Conservation (phyloP, 2,113 vertebrate genomes). For the Myrmecophaga tridactyla region DNA sequence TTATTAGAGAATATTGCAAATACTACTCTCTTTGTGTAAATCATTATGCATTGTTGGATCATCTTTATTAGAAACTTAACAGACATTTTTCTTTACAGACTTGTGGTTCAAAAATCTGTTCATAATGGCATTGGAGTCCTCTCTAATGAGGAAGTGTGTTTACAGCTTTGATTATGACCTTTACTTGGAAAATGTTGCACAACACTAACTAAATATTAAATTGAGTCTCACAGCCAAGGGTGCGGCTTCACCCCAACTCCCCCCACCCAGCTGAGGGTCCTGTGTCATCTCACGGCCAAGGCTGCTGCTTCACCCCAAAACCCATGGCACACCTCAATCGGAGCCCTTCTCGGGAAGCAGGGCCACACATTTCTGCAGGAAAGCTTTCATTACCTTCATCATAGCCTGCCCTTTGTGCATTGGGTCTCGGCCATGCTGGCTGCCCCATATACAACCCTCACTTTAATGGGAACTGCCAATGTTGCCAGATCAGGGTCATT, state of each 20-base stretch:
- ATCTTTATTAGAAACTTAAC: not conserved
- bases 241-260: rapidly evolving
- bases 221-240: too few relatives aligned
- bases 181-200: not conserved
- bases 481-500: not conserved
- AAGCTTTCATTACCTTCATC: too few relatives aligned
- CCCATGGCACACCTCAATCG: not conserved
- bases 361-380: not conserved
- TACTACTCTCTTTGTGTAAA: not conserved
- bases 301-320: rapidly evolving
- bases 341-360: too few relatives aligned
- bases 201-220: not conserved
- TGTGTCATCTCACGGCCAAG: too few relatives aligned
- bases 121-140: not conserved
- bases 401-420: not conserved
- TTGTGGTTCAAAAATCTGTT: not conserved
- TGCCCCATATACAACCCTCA: not conserved
- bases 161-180: not conserved
- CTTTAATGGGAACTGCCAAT: too few relatives aligned
- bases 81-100: not conserved
- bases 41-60: not conserved
- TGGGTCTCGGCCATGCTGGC: not conserved
- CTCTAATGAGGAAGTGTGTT: not conserved
- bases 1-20: not conserved
- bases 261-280: too few relatives aligned